Evolutionary conservation across 2,888 invertebrate species (phyloP).

Genomic region (Euclidia mi): DNA sequence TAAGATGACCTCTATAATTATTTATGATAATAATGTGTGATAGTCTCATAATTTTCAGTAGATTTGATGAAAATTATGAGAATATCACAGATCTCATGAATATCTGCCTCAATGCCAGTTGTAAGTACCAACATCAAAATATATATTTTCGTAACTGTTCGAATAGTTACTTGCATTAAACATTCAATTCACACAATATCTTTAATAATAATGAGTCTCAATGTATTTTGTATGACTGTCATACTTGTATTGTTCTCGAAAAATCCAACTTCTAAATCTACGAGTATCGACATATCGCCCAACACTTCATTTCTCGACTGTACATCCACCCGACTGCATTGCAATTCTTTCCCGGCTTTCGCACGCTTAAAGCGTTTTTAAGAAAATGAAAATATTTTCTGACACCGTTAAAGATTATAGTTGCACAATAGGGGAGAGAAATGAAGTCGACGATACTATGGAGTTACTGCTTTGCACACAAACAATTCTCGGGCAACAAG

Average conservation of each 20-base stretch:
- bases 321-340: conserved; percentile 32
- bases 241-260: neutral
- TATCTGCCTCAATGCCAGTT: too few species aligned
- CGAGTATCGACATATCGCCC: conserved; percentile 11
- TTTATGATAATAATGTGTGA: too few species aligned
- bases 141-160: too few species aligned
- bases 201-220: too few species aligned
- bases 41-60: too few species aligned
- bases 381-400: conserved; percentile 60
- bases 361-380: conserved; percentile 36
- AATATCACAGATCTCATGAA: too few species aligned
- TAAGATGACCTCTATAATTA: too few species aligned
- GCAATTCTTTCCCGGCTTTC: conserved; percentile 31
- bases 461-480: conserved; percentile 62
- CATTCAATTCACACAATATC: too few species aligned
- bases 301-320: conserved; percentile 36
- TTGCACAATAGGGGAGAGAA: conserved; percentile 67
- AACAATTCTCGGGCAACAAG: conserved; percentile 70
- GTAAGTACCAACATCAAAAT: too few species aligned
- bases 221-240: too few species aligned
- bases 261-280: neutral
- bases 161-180: too few species aligned
- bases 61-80: too few species aligned
- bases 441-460: conserved; percentile 67
- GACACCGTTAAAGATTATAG: conserved; percentile 54